Base-by-base conservation (phyloP, 2,888 invertebrate species). In the Pandemis corylana region DNA sequence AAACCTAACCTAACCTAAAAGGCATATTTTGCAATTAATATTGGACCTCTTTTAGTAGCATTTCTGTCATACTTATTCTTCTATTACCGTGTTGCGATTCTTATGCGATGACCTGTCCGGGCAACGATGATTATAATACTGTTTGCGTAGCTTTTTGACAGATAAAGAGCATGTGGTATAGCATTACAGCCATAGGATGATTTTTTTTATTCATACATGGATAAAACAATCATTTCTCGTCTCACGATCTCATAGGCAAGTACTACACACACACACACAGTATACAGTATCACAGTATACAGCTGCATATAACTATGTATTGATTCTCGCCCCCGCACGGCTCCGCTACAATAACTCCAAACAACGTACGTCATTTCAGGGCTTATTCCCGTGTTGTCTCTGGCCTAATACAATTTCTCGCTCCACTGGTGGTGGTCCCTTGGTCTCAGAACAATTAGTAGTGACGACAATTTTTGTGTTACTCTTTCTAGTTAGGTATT, bases 391-490 rank as follows among this genome's bases (percentile, higher is more conserved):
- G 76, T 80, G 80, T 83, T 90, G 90, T 89, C 87, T 85, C 84
- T 77, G 78, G 84, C 84, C 89, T 93, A 91, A 93, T 90, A 91
- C 89, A 93, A 94, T 94, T 93, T 93, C 85, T 82, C 91, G 92
- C 87, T 90, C 87, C 86, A 88, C 82, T 86, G 89, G 83, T 85
- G 85, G 81, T 82, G 82, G 88, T 91, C 91, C 93, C 94, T 80
- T 72, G 83, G 94, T 92, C 93, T 93, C 94, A 76, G 83, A 82
- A 89, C 94, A 94, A 94, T 94, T 93, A 94, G 92, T 87, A 82
- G 83, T 79, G 84, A 84, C 85, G 85, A 88, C 89, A 89, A 90
- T 93, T 93, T 93, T 92, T 90, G 86, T 87, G 87, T 86, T 88
- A 87, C 79, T 80, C 77, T 74, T 76, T 71, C 71, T 68, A 74